These are phyloP conservation scores for Drosophila neotestacea DNA, from an alignment of 2,888 invertebrate genomes.

Conservation along the genomic window DNA sequence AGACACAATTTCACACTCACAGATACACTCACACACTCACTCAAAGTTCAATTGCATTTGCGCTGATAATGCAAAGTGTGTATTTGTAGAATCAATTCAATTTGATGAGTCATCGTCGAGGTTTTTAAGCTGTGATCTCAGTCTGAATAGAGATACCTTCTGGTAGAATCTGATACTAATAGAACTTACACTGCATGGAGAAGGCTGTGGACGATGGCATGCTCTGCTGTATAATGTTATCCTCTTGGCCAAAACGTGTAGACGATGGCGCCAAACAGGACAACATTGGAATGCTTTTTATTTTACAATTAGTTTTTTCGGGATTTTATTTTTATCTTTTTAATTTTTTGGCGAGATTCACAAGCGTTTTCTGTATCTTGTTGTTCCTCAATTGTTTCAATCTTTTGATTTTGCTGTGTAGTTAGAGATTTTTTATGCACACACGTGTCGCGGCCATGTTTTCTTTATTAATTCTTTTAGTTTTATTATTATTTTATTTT, in stretches of 20 bases:
- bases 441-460: conserved; percentile 70
- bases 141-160: not conserved
- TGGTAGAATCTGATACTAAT: not conserved
- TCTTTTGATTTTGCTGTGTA: not conserved
- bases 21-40: conserved; percentile 5
- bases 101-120: conserved; percentile 33
- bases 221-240: conserved; percentile 84
- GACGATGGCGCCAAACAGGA: conserved; percentile 86
- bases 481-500: conserved; percentile 20
- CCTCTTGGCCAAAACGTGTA: conserved; percentile 86
- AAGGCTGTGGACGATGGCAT: conserved; percentile 86
- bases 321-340: not conserved
- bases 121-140: conserved; percentile 6
- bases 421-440: conserved; percentile 53
- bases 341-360: conserved; percentile 22
- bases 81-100: conserved; percentile 48
- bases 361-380: conserved; percentile 19
- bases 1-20: conserved; percentile 7
- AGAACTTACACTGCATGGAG: conserved; percentile 85
- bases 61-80: conserved; percentile 66
- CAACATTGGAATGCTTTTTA: conserved; percentile 85
- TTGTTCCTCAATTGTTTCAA: conserved; percentile 21
- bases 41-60: conserved; percentile 69
- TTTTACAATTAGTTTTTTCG: conserved; percentile 21
- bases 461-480: not conserved